These are phyloP conservation scores for Drosophila equinoxialis DNA, from an alignment of 1,140 invertebrate genomes.

Conservation along the genomic window DNA sequence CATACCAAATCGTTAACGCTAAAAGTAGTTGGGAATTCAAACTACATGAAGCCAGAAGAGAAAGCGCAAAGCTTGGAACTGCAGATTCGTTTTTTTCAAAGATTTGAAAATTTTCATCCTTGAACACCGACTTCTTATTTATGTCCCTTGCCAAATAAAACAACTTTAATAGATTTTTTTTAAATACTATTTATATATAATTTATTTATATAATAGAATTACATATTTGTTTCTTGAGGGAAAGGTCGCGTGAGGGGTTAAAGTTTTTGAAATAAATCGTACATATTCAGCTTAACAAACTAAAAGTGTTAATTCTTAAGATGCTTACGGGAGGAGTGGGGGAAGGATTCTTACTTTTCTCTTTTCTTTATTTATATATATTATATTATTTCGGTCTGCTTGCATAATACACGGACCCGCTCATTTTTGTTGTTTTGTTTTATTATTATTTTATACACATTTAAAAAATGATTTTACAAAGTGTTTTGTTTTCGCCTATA, in stretches of 20 bases:
- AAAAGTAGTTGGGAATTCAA: too few relatives aligned
- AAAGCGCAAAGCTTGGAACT: too few relatives aligned
- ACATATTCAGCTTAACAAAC: conserved; percentile 66
- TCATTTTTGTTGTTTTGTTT: conserved; percentile 34
- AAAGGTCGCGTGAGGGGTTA: conserved; percentile 41
- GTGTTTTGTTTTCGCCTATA: conserved; percentile 40
- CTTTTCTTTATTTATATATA: conserved; percentile 20
- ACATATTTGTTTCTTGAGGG: conserved; percentile 65
- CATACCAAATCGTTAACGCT: too few relatives aligned
- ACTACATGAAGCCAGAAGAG: too few relatives aligned
- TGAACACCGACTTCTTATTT: not conserved
- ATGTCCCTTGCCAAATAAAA: not conserved
- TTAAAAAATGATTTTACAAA: conserved; percentile 80
- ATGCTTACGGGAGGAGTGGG: conserved; percentile 34
- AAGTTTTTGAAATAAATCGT: conserved; percentile 66
- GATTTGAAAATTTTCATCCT: too few relatives aligned
- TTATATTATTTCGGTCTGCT: conserved; percentile 39
- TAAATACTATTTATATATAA: conserved; percentile 82
- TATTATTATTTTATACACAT: conserved; percentile 61
- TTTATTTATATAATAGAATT: conserved; percentile 82
- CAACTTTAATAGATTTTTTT: conserved; percentile 25
- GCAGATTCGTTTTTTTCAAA: too few relatives aligned
- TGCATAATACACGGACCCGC: conserved; percentile 27
- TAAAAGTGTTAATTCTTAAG: conserved; percentile 59
- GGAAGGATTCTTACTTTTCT: conserved; percentile 20